Conservation (phyloP, 2,888 invertebrate genomes). For the Melinopterus prodromus region DNA sequence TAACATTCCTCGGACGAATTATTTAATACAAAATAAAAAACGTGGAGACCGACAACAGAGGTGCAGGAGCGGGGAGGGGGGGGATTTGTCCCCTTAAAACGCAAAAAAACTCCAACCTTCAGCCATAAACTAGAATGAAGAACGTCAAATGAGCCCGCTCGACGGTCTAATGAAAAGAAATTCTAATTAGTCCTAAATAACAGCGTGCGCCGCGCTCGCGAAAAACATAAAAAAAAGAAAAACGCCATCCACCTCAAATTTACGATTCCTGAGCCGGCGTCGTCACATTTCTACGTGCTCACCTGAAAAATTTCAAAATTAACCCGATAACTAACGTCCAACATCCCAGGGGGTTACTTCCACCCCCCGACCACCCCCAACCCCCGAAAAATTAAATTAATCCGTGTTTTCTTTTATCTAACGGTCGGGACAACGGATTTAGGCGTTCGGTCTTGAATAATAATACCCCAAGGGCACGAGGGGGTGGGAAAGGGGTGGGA, state of each 20-base stretch:
- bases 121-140: slow-evolving; percentile 25
- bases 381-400: not conserved
- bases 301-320: slow-evolving; percentile 4
- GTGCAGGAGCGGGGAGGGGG: not conserved
- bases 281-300: not conserved
- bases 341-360: not conserved
- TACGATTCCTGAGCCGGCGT: not conserved
- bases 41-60: not conserved
- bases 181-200: slow-evolving; percentile 49
- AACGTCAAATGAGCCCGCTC: slow-evolving; percentile 50
- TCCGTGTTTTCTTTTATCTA: slow-evolving; percentile 8
- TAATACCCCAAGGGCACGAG: not conserved
- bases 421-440: slow-evolving; percentile 10
- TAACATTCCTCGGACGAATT: not conserved
- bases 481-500: too few relatives aligned
- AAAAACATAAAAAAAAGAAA: not conserved
- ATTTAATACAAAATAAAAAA: not conserved
- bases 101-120: slow-evolving; percentile 7
- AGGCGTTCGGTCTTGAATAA: not conserved
- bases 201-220: not conserved
- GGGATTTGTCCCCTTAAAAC: not conserved
- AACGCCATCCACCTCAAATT: not conserved
- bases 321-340: not conserved
- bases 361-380: not conserved
- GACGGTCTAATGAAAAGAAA: slow-evolving; percentile 50